Percentiles rank a stretch among this genome's conserved stretches.
Conservation (phyloP, 1,140 invertebrate genomes). For the Diploscapter pachys region DNA sequence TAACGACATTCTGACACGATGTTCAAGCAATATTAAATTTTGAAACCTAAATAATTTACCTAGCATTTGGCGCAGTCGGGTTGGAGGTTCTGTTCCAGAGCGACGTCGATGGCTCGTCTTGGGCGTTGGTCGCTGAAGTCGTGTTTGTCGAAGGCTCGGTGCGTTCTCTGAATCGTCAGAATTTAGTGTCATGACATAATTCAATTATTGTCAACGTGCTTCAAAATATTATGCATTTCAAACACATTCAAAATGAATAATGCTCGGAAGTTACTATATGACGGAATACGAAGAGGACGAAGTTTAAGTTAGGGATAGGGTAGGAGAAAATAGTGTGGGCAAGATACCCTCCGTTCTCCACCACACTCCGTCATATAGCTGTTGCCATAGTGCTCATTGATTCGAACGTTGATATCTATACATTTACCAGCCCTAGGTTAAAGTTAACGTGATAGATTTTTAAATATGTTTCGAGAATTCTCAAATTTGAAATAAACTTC, state of each 20-base stretch:
- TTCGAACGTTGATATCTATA: background rate
- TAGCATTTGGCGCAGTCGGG: too few species aligned
- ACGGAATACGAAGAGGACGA: background rate
- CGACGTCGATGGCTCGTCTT: too few species aligned
- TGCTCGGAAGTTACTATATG: too few species aligned
- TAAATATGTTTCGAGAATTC: conserved; percentile 1
- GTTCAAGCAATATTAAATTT: too few species aligned
- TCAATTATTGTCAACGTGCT: background rate
- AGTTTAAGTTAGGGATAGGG: conserved; percentile 4
- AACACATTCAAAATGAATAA: too few species aligned
- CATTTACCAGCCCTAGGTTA: background rate
- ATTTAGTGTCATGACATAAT: conserved; percentile 2
- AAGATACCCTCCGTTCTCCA: too few species aligned
- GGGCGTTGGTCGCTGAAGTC: conserved; percentile 30
- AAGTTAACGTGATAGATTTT: background rate
- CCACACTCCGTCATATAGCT: too few species aligned
- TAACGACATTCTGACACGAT: too few species aligned
- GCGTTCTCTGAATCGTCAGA: conserved; percentile 28
- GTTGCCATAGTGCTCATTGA: too few species aligned
- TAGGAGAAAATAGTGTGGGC: background rate
- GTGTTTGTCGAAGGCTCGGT: conserved; percentile 39
- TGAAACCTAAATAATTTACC: too few species aligned
- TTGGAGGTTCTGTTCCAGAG: too few species aligned
- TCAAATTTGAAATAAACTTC: background rate
- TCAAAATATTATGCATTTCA: too few species aligned